phyloP scores from a whole-genome alignment of 2,888 invertebrate species.

The Lithophane socia region DNA sequence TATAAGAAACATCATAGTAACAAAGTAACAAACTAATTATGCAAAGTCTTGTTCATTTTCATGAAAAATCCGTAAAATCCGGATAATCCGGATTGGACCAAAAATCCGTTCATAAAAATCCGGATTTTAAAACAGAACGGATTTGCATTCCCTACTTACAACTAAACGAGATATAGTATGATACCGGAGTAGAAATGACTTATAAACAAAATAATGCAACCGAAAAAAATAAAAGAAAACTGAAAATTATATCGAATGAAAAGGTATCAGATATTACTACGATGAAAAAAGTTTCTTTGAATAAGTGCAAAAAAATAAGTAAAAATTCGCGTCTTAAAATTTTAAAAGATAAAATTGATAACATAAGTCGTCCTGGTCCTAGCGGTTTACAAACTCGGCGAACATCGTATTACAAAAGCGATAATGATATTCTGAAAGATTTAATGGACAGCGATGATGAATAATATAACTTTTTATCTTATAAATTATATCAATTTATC shows the following conservation, averaged over 20 bases:
- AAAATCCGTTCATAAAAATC: too few relatives aligned
- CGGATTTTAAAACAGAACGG: too few relatives aligned
- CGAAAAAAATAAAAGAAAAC: constrained; percentile 36
- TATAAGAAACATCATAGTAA: background rate
- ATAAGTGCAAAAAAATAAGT: constrained; percentile 42
- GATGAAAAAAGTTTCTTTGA: constrained; percentile 44
- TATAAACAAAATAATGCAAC: constrained; percentile 11
- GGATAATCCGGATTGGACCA: too few relatives aligned
- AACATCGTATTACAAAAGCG: constrained; percentile 38
- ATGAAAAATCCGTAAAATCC: too few relatives aligned
- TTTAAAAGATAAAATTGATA: constrained; percentile 24
- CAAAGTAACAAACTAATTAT: background rate
- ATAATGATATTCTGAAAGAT: constrained; percentile 35
- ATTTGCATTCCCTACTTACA: too few relatives aligned
- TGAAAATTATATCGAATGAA: constrained; percentile 49
- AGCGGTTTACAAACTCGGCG: constrained; percentile 48
- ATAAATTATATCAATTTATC: constrained; percentile 38
- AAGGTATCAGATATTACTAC: constrained; percentile 47
- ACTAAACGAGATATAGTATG: too few relatives aligned
- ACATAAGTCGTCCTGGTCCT: constrained; percentile 39
- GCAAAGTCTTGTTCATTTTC: too few relatives aligned
- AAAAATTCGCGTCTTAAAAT: constrained; percentile 39
- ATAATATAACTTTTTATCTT: constrained; percentile 35
- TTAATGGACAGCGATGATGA: constrained; percentile 36
- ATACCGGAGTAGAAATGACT: constrained; percentile 17